Conservation (phyloP, 2,888 invertebrate species). For the Ichneumoninae sp. region DNA sequence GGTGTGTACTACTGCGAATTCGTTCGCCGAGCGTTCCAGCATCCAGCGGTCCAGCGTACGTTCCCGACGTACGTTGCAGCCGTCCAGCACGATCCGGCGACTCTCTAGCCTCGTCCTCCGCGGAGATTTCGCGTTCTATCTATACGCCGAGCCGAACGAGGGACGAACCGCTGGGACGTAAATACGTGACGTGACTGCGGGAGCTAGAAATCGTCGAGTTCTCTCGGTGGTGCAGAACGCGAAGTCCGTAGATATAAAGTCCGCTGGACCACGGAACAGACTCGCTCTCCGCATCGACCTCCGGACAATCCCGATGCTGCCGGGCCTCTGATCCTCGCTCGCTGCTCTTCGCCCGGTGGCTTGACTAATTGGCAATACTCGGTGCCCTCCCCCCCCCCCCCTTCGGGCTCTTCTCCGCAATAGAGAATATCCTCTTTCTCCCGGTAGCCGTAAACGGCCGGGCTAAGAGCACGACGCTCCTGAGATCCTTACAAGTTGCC, state of each 20-base stretch:
- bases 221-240: neutral
- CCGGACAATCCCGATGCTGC: slow-evolving; percentile 41
- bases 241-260: neutral
- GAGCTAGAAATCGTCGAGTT: slow-evolving; percentile 41
- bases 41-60: slow-evolving; percentile 29
- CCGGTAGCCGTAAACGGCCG: slow-evolving; percentile 74
- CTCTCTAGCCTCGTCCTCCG: slow-evolving; percentile 36
- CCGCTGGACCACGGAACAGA: slow-evolving; percentile 10
- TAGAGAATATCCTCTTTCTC: slow-evolving; percentile 47
- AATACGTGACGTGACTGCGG: slow-evolving; percentile 62
- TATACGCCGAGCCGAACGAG: slow-evolving; percentile 42
- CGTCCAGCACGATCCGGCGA: slow-evolving; percentile 5
- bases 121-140: slow-evolving; percentile 61
- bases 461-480: slow-evolving; percentile 12
- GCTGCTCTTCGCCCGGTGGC: slow-evolving; percentile 37
- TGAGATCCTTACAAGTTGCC: slow-evolving; percentile 40
- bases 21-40: slow-evolving; percentile 7
- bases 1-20: slow-evolving; percentile 15
- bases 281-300: slow-evolving; percentile 41
- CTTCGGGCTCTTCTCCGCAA: too few relatives aligned
- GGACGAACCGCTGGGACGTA: slow-evolving; percentile 50
- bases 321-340: slow-evolving; percentile 36
- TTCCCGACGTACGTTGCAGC: slow-evolving; percentile 14
- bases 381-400: neutral
- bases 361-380: slow-evolving; percentile 79